Evolutionary conservation across 2,113 vertebrate genomes (phyloP), one percentile per base, ranked within the genome.

Genomic region (Andinoacara biseriatus): DNA sequence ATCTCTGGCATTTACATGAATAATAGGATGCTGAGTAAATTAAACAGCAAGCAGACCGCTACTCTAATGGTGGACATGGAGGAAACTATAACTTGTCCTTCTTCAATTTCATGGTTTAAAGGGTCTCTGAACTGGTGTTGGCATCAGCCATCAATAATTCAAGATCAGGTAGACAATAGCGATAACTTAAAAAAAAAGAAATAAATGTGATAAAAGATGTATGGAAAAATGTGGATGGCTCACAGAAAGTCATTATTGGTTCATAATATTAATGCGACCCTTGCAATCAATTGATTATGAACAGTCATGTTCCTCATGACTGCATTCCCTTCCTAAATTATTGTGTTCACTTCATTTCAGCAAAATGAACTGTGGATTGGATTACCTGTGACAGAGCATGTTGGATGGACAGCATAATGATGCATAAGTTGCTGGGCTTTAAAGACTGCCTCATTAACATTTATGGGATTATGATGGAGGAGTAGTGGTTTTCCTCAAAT

Each of bases 101-200:
- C 49, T 18, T 67, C 58, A 80, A 38, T 80, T 58, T 63, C 65
- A 78, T 61, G 82, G 43, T 54, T 60, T 3, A 13, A 31, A 65
- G 33, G 43, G 3, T 31, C 49, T 43, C 56, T 11, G 4, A 35
- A 58, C 46, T 65, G 7, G 2, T 58, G 40, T 52, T 74, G 62
- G 22, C 43, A 61, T 72, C 9, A 43, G 18, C 22, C 22, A 22
- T 18, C 35, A 31, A 20, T 80, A 22, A 52, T 46, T 8, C 24
- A 57, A 62, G 46, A 65, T 6, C 14, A 31, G 5, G 11, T 63
- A 33, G 63, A 22, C 40, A 18, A 46, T 46, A 26, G 4, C 46
- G 15, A 67, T n/a, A 43, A n/a, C 24, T 5, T 10, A 15, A 18
- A 78, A 14, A 24, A 35, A 74, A 26, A 26, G 35, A 9, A 9